A percentile compares a stretch with the other conserved stretches of the same genome.
phyloP scores from a whole-genome alignment of 2,113 vertebrate species.

The Jacana jacana region DNA sequence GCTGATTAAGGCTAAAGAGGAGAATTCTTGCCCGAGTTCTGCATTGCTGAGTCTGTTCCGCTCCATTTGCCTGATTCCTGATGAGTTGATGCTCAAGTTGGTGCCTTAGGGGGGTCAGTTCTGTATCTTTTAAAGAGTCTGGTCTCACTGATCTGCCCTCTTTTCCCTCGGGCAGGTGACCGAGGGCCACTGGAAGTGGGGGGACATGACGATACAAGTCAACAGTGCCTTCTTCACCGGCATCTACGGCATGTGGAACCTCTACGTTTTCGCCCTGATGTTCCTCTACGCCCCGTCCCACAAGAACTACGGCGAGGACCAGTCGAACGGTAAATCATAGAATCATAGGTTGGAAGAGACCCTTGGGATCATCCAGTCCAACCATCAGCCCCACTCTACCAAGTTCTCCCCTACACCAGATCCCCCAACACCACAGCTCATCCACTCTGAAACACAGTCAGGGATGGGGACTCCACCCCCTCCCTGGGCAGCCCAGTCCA shows the following conservation, averaged over 20 bases:
- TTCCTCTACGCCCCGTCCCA: slow-evolving; percentile 97
- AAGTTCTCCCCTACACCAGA: too few species aligned
- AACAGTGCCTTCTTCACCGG: slow-evolving; percentile 98
- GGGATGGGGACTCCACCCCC: too few species aligned
- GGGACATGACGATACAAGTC: slow-evolving; percentile 85
- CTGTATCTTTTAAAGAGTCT: not conserved
- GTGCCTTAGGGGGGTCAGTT: not conserved
- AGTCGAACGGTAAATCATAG: slow-evolving; percentile 86
- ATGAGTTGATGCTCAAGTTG: not conserved
- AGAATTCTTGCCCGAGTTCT: not conserved
- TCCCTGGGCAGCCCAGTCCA: too few species aligned
- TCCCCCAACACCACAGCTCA: too few species aligned
- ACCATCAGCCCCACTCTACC: too few species aligned
- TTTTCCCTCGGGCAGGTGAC: slow-evolving; percentile 80
- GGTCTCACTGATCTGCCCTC: not conserved
- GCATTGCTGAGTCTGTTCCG: not conserved
- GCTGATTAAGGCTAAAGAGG: not conserved
- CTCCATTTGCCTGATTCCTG: not conserved
- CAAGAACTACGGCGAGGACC: slow-evolving; percentile 92
- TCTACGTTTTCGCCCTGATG: slow-evolving; percentile 97
- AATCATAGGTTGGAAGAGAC: too few species aligned
- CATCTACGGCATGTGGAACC: slow-evolving; percentile 99
- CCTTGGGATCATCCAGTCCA: too few species aligned
- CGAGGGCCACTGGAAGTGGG: slow-evolving; percentile 97
- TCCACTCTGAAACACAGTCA: too few species aligned